Evolutionary conservation across 2,797 vertebrate genomes (phyloP).

Genomic region (Danio jaintianensis): DNA sequence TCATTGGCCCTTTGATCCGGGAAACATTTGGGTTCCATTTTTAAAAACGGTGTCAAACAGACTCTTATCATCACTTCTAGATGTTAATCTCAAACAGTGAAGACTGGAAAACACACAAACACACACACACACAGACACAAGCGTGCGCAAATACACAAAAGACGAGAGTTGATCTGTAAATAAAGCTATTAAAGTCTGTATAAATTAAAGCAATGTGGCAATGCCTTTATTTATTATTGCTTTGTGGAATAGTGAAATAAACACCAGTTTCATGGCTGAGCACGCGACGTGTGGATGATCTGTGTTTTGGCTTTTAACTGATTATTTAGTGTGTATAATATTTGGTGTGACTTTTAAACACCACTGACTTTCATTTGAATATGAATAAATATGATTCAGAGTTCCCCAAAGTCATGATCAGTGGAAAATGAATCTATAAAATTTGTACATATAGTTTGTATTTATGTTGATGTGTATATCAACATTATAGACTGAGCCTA

Average conservation of each 20-base stretch:
- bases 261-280: slow-evolving; percentile 51
- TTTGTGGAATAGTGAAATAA: slow-evolving; percentile 56
- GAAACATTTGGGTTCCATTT: slow-evolving; percentile 80
- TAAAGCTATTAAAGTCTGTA: slow-evolving; percentile 99
- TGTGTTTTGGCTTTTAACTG: slow-evolving; percentile 33
- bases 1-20: slow-evolving; percentile 78
- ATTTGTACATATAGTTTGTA: background rate
- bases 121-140: background rate
- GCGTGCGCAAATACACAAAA: slow-evolving; percentile 67
- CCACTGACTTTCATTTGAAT: background rate
- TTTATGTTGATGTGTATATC: too few species aligned
- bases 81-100: slow-evolving; percentile 80
- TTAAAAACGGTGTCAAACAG: slow-evolving; percentile 71
- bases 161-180: slow-evolving; percentile 92
- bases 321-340: too few species aligned
- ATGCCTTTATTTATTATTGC: slow-evolving; percentile 69
- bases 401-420: background rate
- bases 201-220: slow-evolving; percentile 91
- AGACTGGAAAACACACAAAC: slow-evolving; percentile 79
- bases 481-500: too few species aligned
- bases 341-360: background rate
- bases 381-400: background rate
- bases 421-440: background rate
- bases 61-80: slow-evolving; percentile 69
- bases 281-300: slow-evolving; percentile 29